A percentile compares a stretch with the other conserved stretches of the same genome.
These are phyloP conservation scores for Patiria miniata DNA, from an alignment of 35 echinoderm and acorn worm genomes.

Conservation along the genomic window DNA sequence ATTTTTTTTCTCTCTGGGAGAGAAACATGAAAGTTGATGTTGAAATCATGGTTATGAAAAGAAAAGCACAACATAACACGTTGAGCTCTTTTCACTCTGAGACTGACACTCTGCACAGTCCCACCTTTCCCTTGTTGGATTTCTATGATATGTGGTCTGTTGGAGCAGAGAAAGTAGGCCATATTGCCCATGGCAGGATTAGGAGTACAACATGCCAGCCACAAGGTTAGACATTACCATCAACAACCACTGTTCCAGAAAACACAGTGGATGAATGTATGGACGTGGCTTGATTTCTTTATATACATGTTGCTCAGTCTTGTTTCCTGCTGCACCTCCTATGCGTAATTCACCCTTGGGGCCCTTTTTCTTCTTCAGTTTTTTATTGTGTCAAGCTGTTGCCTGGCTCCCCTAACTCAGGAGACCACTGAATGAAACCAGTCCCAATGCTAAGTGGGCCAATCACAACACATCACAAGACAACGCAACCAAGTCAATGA, in stretches of 20 bases:
- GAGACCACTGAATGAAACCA: neutral
- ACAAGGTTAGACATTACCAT: constrained; percentile 2
- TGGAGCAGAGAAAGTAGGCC: neutral
- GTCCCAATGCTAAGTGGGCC: neutral
- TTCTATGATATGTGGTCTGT: neutral
- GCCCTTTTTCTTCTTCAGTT: neutral
- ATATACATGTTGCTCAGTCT: constrained; percentile 13
- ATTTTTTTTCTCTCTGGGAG: too few species aligned
- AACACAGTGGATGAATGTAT: neutral
- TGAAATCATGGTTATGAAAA: too few species aligned
- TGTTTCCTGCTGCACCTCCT: neutral
- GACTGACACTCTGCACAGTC: too few species aligned
- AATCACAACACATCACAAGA: neutral
- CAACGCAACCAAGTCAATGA: constrained; percentile 10
- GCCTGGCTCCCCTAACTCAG: neutral
- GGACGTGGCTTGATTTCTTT: neutral
- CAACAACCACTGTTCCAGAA: neutral
- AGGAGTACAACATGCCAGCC: constrained; percentile 4
- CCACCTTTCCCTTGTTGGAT: too few species aligned
- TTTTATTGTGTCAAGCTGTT: constrained; percentile 1
- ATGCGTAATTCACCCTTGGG: constrained; percentile 9
- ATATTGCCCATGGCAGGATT: neutral
- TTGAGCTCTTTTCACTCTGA: too few species aligned
- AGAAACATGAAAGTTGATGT: too few species aligned
- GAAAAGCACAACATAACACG: too few species aligned